These are phyloP conservation scores for Eupeodes luniger DNA, from an alignment of 2,888 invertebrate species.

Conservation along the genomic window DNA sequence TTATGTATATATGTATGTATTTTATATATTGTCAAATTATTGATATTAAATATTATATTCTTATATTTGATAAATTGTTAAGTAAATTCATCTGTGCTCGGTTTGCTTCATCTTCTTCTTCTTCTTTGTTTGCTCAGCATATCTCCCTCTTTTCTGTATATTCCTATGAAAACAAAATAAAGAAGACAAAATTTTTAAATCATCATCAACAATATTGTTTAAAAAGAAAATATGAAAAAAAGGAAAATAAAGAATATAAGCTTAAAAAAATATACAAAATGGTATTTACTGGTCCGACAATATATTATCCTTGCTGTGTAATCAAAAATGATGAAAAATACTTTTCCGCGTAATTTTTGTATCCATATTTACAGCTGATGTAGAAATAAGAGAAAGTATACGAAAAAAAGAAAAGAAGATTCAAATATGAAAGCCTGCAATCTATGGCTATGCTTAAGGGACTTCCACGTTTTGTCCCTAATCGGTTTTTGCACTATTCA, in stretches of 20 bases:
- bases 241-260: slow-evolving; percentile 13
- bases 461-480: slow-evolving; percentile 57
- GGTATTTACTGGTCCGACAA: slow-evolving; percentile 57
- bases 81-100: slow-evolving; percentile 35
- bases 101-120: slow-evolving; percentile 5
- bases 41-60: slow-evolving; percentile 4
- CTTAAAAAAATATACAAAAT: slow-evolving; percentile 54
- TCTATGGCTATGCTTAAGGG: slow-evolving; percentile 59
- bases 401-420: background rate
- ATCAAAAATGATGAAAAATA: slow-evolving; percentile 75
- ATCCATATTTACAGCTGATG: slow-evolving; percentile 43
- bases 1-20: background rate
- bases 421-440: slow-evolving; percentile 37
- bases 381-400: slow-evolving; percentile 11
- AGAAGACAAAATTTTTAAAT: slow-evolving; percentile 39
- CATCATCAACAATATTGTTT: slow-evolving; percentile 41
- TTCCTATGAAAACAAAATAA: slow-evolving; percentile 21
- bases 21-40: background rate
- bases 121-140: background rate
- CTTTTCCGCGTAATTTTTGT: slow-evolving; percentile 69
- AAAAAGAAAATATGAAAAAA: background rate
- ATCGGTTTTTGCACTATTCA: slow-evolving; percentile 70
- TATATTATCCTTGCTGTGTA: slow-evolving; percentile 70
- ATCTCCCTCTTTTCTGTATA: background rate
- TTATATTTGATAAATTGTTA: slow-evolving; percentile 19